phyloP scores from a whole-genome alignment of 2,113 vertebrate genomes.

The Ameiurus melas region DNA sequence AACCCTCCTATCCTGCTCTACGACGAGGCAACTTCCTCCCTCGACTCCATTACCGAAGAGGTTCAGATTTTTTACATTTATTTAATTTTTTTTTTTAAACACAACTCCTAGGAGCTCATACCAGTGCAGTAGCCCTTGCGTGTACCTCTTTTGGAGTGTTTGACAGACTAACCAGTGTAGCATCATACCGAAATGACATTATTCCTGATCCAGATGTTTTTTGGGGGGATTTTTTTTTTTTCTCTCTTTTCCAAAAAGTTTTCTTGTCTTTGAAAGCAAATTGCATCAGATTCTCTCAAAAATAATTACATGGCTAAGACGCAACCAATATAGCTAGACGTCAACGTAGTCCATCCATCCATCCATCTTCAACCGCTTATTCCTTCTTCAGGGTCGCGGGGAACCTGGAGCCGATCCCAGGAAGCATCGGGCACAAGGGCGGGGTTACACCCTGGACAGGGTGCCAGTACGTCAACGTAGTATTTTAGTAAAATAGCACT shows the following conservation, averaged over 20 bases:
- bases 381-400: too few relatives aligned
- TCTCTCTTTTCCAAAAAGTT: too few relatives aligned
- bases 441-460: too few relatives aligned
- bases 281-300: not conserved
- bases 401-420: too few relatives aligned
- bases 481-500: not conserved
- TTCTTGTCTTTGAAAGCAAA: not conserved
- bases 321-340: not conserved
- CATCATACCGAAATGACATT: not conserved
- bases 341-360: too few relatives aligned
- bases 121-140: not conserved
- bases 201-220: too few relatives aligned
- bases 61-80: too few relatives aligned
- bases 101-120: slow-evolving; percentile 30
- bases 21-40: slow-evolving; percentile 97
- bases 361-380: too few relatives aligned
- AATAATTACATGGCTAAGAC: too few relatives aligned
- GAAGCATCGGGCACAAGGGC: too few relatives aligned
- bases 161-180: not conserved
- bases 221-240: too few relatives aligned
- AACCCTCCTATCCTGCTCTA: slow-evolving; percentile 90
- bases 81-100: not conserved
- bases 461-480: too few relatives aligned
- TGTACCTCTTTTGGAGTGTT: not conserved
- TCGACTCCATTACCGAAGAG: slow-evolving; percentile 99